phyloP scores from a whole-genome alignment of 2,888 invertebrate species.

The Lumbricus terrestris region DNA sequence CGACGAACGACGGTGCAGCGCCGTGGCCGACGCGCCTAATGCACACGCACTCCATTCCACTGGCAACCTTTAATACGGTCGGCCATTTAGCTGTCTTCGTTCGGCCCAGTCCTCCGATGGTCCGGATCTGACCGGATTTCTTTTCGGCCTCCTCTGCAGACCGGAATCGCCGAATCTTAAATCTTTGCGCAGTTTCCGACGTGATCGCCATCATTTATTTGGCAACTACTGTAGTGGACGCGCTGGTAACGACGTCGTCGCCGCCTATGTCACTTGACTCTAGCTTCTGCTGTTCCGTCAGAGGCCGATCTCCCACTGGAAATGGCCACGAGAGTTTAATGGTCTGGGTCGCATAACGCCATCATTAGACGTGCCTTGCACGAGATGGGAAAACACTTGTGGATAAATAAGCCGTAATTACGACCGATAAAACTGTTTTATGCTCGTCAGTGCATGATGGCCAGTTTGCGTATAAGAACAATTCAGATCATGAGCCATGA shows the following conservation, averaged over 20 bases:
- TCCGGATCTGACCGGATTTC: slow-evolving; percentile 3
- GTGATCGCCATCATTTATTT: slow-evolving; percentile 3
- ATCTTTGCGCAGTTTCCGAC: not conserved
- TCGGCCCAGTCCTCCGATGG: not conserved
- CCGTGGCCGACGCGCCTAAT: too few species aligned
- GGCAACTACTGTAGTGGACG: not conserved
- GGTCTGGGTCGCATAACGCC: not conserved
- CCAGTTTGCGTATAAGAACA: not conserved
- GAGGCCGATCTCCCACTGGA: not conserved
- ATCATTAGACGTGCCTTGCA: slow-evolving; percentile 3
- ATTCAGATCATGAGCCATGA: too few species aligned
- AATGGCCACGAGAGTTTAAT: not conserved
- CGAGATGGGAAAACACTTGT: not conserved
- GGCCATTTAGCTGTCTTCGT: not conserved
- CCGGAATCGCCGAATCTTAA: not conserved
- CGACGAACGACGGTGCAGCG: not conserved
- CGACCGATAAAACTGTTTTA: not conserved
- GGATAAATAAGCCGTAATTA: slow-evolving; percentile 3
- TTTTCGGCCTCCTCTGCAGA: not conserved
- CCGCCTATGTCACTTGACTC: not conserved
- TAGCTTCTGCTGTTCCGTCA: not conserved
- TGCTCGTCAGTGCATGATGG: not conserved
- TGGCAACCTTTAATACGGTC: not conserved
- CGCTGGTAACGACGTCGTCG: too few species aligned
- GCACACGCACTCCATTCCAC: not conserved